A percentile compares a stretch with the other conserved stretches of the same genome.
phyloP scores from a whole-genome alignment of 2,888 invertebrate species.

The Plusia festucae region DNA sequence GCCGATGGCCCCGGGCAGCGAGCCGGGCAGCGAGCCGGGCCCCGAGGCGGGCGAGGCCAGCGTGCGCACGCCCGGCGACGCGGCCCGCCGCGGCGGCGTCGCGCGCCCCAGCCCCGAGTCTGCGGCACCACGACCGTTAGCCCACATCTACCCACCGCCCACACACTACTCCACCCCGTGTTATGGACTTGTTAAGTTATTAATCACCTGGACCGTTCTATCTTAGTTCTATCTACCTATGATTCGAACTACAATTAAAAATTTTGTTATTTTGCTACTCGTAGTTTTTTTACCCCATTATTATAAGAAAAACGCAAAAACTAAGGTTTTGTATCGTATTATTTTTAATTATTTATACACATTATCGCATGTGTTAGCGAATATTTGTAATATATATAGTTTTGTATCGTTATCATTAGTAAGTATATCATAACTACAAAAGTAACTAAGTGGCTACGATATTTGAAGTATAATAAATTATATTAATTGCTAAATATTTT shows the following conservation, averaged over 20 bases:
- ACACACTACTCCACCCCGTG: not conserved
- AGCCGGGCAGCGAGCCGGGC: conserved; percentile 85
- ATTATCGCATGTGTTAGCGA: no score
- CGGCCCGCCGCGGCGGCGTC: conserved; percentile 95
- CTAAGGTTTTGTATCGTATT: not conserved
- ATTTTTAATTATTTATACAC: no score
- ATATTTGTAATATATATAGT: no score
- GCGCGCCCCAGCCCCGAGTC: conserved; percentile 96
- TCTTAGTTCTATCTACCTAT: not conserved
- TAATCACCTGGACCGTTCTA: conserved; percentile 7
- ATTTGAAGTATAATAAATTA: no score
- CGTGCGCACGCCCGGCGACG: conserved; percentile 95
- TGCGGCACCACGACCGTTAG: conserved; percentile 84
- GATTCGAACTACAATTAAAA: not conserved
- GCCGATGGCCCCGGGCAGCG: conserved; percentile 96
- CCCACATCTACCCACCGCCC: not conserved
- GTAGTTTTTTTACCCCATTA: not conserved
- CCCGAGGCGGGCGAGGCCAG: conserved; percentile 93
- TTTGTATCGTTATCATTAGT: no score
- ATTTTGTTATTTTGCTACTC: not conserved
- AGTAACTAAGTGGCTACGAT: no score
- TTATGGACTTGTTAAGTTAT: conserved; percentile 7
- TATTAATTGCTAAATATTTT: conserved; percentile 35
- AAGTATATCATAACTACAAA: no score
- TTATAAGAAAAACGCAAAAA: not conserved